Conservation (phyloP, 2,888 invertebrate species). For the Perithous albicinctus region DNA sequence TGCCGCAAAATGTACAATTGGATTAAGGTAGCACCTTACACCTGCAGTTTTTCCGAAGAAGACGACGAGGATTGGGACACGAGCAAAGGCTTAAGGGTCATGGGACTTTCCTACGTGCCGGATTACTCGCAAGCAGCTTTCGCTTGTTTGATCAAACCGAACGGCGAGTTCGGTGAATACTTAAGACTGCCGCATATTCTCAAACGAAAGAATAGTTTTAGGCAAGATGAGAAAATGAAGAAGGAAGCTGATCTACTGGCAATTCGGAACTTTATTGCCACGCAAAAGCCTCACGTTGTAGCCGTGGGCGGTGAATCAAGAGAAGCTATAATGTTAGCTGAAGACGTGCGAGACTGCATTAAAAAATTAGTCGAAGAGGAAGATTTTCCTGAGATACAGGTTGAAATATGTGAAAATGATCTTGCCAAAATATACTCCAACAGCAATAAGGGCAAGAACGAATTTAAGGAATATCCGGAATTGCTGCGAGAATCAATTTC, state of each 20-base stretch:
- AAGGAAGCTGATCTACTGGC: slow-evolving; percentile 90
- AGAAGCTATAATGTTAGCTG: slow-evolving; percentile 92
- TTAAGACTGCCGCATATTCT: slow-evolving; percentile 93
- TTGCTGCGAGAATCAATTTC: slow-evolving; percentile 97
- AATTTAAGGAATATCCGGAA: slow-evolving; percentile 97
- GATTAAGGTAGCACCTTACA: slow-evolving; percentile 94
- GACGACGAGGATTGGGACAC: slow-evolving; percentile 97
- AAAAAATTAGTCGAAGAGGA: slow-evolving; percentile 92
- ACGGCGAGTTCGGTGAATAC: slow-evolving; percentile 96
- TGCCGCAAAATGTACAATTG: slow-evolving; percentile 94
- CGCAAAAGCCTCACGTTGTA: slow-evolving; percentile 97
- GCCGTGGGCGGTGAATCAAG: slow-evolving; percentile 96
- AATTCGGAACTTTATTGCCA: slow-evolving; percentile 92
- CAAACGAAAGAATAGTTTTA: slow-evolving; percentile 90
- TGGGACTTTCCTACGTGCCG: slow-evolving; percentile 94
- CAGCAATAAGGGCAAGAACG: slow-evolving; percentile 93
- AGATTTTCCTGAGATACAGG: slow-evolving; percentile 93
- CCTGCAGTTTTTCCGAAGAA: slow-evolving; percentile 87
- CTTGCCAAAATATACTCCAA: slow-evolving; percentile 96
- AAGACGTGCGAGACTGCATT: slow-evolving; percentile 91
- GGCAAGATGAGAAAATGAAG: slow-evolving; percentile 88
- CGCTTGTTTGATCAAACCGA: slow-evolving; percentile 92
- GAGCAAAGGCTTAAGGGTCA: slow-evolving; percentile 91
- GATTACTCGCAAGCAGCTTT: slow-evolving; percentile 93
- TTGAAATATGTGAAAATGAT: slow-evolving; percentile 97